Conservation (phyloP, 2,888 invertebrate species). For the Polietes domitor region DNA sequence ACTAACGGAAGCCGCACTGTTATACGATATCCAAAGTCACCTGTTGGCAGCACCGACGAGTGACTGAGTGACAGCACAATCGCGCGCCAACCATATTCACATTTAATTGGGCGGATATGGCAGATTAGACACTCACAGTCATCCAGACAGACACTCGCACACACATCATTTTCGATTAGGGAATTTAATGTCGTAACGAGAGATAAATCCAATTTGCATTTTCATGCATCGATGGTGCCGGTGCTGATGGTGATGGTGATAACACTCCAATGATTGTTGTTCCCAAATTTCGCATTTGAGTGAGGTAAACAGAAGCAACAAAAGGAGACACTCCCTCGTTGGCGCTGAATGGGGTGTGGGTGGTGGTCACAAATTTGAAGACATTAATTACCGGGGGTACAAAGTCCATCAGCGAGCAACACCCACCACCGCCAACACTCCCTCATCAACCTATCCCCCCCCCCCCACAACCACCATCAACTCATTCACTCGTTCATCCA, state of each 20-base stretch:
- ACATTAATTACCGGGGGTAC: background rate
- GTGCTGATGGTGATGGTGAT: background rate
- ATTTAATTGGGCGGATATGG: conserved; percentile 40
- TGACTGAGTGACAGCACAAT: background rate
- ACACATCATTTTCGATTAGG: background rate
- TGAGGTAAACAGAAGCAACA: background rate
- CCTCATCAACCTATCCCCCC: background rate
- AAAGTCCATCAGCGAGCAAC: background rate
- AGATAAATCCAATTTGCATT: conserved; percentile 30
- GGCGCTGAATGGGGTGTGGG: background rate
- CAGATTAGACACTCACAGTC: conserved; percentile 21
- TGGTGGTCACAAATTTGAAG: background rate
- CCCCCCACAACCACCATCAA: background rate
- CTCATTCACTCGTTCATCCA: background rate
- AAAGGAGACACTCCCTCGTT: background rate
- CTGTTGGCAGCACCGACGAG: background rate
- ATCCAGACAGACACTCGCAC: background rate
- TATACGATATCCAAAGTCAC: conserved; percentile 4
- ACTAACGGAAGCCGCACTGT: conserved; percentile 16
- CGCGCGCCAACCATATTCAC: background rate
- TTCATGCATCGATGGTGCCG: conserved; percentile 26
- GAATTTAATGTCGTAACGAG: background rate
- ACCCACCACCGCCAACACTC: background rate
- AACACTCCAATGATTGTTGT: background rate
- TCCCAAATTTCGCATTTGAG: background rate